phyloP scores from a whole-genome alignment of 1,140 invertebrate species.

The Alviniconcha marisindica region DNA sequence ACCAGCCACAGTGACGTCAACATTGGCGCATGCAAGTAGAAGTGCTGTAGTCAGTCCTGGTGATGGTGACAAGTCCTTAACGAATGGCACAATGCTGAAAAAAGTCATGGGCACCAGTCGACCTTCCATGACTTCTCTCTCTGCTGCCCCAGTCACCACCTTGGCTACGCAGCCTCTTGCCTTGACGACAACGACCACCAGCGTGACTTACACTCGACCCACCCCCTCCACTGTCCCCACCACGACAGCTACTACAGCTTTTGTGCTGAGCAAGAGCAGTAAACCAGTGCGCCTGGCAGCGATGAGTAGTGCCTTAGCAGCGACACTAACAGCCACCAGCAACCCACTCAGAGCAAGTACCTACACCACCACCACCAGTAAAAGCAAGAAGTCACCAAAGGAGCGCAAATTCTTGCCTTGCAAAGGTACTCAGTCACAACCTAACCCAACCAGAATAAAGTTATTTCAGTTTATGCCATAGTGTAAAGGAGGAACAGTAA shows the following conservation, averaged over 20 bases:
- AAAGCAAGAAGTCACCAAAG: constrained; percentile 49
- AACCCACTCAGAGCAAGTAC: constrained; percentile 23
- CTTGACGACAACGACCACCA: constrained; percentile 30
- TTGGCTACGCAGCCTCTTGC: constrained; percentile 40
- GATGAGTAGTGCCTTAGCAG: constrained; percentile 35
- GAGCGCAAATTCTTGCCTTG: constrained; percentile 76
- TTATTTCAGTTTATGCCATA: too few species aligned
- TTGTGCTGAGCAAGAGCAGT: constrained; percentile 46
- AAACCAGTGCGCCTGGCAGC: constrained; percentile 20
- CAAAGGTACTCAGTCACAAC: constrained; percentile 76
- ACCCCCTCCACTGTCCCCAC: constrained; percentile 37
- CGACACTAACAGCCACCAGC: constrained; percentile 14
- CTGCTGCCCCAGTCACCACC: constrained; percentile 39
- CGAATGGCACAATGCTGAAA: constrained; percentile 36
- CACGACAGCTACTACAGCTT: constrained; percentile 36
- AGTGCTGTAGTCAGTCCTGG: not conserved
- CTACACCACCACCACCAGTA: not conserved
- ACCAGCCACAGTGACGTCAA: not conserved
- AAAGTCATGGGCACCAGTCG: not conserved
- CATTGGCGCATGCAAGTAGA: not conserved
- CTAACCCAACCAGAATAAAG: not conserved
- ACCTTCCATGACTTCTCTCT: not conserved
- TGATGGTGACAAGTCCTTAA: constrained; percentile 40
- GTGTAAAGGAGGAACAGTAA: too few species aligned
- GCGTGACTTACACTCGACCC: constrained; percentile 36